A percentile compares a stretch with the other conserved stretches of the same genome.
phyloP scores from a whole-genome alignment of 2,888 invertebrate species.

The Campoplex capitator region DNA sequence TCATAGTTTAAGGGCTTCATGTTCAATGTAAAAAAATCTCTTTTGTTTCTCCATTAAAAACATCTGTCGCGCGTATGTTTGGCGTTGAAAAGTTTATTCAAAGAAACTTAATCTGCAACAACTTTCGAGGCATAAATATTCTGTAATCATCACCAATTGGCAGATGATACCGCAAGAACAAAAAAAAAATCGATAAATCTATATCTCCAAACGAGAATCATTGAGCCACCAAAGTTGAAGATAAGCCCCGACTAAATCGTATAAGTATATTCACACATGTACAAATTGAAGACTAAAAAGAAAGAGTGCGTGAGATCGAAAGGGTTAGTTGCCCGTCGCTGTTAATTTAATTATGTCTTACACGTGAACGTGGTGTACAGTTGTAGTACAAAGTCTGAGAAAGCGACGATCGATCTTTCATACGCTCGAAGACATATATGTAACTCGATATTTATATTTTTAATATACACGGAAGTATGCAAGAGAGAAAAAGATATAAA shows the following conservation, averaged over 20 bases:
- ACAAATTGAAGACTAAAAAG: background rate
- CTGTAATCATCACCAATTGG: too few species aligned
- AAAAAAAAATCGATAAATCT: background rate
- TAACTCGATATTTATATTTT: background rate
- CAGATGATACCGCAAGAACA: background rate
- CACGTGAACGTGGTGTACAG: constrained; percentile 23
- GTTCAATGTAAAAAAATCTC: background rate
- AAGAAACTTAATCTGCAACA: background rate
- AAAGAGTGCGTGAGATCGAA: background rate
- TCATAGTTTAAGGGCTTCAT: background rate
- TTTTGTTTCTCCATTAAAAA: background rate
- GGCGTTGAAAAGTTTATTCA: background rate
- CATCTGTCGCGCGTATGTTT: background rate
- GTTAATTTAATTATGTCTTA: constrained; percentile 56
- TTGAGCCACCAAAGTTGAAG: background rate
- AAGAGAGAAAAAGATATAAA: background rate
- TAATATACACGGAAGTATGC: constrained; percentile 49
- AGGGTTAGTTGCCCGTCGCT: constrained; percentile 15
- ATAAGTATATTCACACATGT: background rate
- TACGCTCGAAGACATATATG: background rate
- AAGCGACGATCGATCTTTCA: constrained; percentile 55
- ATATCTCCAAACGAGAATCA: background rate
- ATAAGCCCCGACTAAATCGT: background rate
- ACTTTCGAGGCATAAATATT: background rate
- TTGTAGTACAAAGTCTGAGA: constrained; percentile 25